Evolutionary conservation across 2,888 invertebrate genomes (phyloP).

Genomic region (Pecten maximus): DNA sequence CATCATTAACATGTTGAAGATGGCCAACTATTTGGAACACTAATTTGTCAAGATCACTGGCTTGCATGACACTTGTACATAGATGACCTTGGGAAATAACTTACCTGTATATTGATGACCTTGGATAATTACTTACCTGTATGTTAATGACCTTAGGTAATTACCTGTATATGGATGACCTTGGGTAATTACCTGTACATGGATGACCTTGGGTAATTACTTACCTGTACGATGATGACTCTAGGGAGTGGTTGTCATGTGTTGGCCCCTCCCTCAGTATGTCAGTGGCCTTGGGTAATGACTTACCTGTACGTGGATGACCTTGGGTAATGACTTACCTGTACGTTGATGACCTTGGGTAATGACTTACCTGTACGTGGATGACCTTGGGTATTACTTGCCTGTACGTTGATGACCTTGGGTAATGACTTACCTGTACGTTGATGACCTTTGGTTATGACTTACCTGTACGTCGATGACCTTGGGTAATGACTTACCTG

Average conservation of each 20-base stretch:
- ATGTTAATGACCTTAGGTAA: constrained; percentile 97
- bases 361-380: constrained; percentile 87
- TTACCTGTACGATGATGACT: constrained; percentile 97
- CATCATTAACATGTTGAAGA: too few species aligned
- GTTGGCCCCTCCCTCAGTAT: constrained; percentile 97
- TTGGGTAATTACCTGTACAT: too few species aligned
- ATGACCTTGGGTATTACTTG: not conserved
- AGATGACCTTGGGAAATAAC: not conserved
- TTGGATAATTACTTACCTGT: constrained; percentile 87
- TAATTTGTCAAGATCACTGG: too few species aligned
- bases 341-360: not conserved
- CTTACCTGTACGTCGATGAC: constrained; percentile 98
- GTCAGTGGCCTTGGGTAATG: constrained; percentile 94
- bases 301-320: constrained; percentile 89
- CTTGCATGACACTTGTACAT: constrained; percentile 85
- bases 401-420: not conserved
- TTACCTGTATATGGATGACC: not conserved
- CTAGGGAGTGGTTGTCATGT: constrained; percentile 96
- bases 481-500: constrained; percentile 95
- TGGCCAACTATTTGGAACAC: too few species aligned
- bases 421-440: not conserved
- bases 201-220: constrained; percentile 71
- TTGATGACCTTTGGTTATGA: not conserved
- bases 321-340: not conserved
- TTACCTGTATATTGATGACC: not conserved